phyloP scores from a whole-genome alignment of 2,113 vertebrate genomes.

The Pteruthius melanotis region DNA sequence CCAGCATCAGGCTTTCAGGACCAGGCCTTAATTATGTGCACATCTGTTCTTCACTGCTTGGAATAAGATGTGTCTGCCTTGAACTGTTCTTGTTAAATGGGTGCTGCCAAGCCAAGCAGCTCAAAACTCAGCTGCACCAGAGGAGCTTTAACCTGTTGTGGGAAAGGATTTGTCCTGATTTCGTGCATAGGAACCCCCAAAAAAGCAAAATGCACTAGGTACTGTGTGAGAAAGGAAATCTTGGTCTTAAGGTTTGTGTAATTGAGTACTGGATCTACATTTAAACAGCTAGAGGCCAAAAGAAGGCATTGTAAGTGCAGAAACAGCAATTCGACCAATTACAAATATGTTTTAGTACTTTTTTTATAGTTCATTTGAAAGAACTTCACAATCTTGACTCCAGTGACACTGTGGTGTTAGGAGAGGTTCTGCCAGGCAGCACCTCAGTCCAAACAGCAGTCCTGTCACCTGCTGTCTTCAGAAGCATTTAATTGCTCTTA shows the following conservation, averaged over 20 bases:
- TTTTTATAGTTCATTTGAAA: background rate
- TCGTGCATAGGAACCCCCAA: background rate
- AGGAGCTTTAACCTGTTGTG: background rate
- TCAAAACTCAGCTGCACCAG: background rate
- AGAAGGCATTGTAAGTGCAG: background rate
- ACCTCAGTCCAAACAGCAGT: background rate
- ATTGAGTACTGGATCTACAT: background rate
- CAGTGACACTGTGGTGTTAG: background rate
- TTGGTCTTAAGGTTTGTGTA: background rate
- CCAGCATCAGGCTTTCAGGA: background rate
- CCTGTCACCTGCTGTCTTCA: background rate
- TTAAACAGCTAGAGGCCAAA: background rate
- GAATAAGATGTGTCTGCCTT: background rate
- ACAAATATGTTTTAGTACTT: rapidly evolving
- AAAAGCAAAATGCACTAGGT: background rate
- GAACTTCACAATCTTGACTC: background rate
- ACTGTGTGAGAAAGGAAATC: background rate
- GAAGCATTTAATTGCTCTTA: background rate
- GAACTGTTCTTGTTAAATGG: background rate
- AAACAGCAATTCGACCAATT: background rate
- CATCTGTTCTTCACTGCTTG: conserved; percentile 18
- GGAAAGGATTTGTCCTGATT: background rate
- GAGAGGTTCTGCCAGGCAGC: background rate
- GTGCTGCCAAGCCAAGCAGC: background rate
- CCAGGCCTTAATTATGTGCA: conserved; percentile 1